Evolutionary conservation across 2,888 invertebrate species (phyloP), one percentile per base, ranked within the genome.

Genomic region (Sminthurinus aureus): DNA sequence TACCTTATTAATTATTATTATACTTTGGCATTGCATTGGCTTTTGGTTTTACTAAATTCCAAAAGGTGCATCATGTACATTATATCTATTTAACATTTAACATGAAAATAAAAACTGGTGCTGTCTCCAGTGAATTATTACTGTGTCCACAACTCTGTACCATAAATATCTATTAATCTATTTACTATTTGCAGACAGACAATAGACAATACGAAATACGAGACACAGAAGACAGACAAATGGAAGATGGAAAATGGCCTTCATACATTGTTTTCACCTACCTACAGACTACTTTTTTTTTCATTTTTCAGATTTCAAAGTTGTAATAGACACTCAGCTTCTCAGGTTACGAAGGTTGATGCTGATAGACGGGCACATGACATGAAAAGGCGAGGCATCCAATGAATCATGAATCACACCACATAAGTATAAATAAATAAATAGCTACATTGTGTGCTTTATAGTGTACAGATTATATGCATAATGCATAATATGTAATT

Each of bases 351-450:
- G 73, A 73, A 15, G 38, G 73, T 24, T 73, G 73, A 73, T 9
- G 26, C 24, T 24, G 73, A 73, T 15, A 73, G 73, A 73, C 26
- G 24, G 24, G 6, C 13, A 38, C 1, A 73, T 58, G 58, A 73
- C 24, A 73, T 38, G 73, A 73, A 15, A 73, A 73, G 73, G 73
- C 73, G 73, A 73, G 73, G 73, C 73, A 73, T 22, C 20, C 13
- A 1, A 69, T 12, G 12, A 15, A 69, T 24, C 20, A 69, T 12
- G 12, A 15, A 69, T 24, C 26, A 15, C 18, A 12, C 58, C 69
- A 69, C 69, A 26, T 26, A 73, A 26, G 15, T 24, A 38, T 24
- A 73, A 38, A 38, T 38, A 38, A 38, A 38, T 38, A 38, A 38
- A 38, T 38, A 38, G 38, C 38, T 20, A 66, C 0, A 66, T 15